Base-by-base conservation (phyloP, 2,113 vertebrate genomes). In the Chloropsis hardwickii region DNA sequence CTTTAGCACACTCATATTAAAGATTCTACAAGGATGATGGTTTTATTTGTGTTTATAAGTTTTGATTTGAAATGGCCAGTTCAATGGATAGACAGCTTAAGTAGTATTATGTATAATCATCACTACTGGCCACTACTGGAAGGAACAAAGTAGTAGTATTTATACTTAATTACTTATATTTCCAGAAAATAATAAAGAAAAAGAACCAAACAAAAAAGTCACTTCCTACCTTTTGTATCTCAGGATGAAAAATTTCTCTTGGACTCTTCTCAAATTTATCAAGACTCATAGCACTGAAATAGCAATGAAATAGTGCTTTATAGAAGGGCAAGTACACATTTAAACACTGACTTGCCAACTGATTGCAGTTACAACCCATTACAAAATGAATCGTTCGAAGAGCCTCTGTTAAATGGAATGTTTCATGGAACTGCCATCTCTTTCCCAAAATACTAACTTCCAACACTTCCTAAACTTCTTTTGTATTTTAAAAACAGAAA, bases 211-310 rank as follows among this genome's bases (percentile, higher is more conserved):
- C 2, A 25, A 62, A 93, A 29, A 78, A 40, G 33, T 18, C 37
- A 71, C 72, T 37, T 54, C 77, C 97, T 97, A 99, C 99, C 99
- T 99, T 99, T 96, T 99, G 99, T 97, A 99, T 99, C 94, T 99
- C 99, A 11, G 99, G 99, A 97, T 99, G 99, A 94, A 99, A 99
- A 96, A 99, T 99, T 96, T 99, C 99, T 96, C 99, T 98, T 64
- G 99, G 99, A 80, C 99, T 98, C 97, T 98, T 99, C 95, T 99
- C 99, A 96, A 99, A 99, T 97, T 99, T 98, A 96, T 99, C 99
- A 97, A 99, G 98, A 97, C 98, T 99, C 99, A 99, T 99, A 96
- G 99, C 99, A 98, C 99, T 99, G 97, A 80, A 97, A 98, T 2
- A 60, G 40, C 97, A 96, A 15, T 17, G 5, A 97, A 91, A 95